Evolutionary conservation across 2,888 invertebrate species (phyloP).

Genomic region (Troides aeacus): DNA sequence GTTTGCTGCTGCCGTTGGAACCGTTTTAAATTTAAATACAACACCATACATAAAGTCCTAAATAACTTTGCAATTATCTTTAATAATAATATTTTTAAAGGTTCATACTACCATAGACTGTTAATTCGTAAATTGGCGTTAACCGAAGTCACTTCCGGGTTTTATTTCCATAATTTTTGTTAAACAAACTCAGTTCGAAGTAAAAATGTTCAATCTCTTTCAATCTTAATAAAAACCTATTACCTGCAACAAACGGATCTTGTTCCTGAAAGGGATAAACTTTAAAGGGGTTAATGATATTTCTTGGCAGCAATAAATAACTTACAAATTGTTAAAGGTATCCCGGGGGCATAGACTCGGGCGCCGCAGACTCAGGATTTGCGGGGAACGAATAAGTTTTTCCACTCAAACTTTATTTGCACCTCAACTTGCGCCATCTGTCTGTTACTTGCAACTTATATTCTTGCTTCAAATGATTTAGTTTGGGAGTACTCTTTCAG

Average conservation of each 20-base stretch:
- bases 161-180: slow-evolving; percentile 3
- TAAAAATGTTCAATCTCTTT: slow-evolving; percentile 40
- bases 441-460: slow-evolving; percentile 64
- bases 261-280: slow-evolving; percentile 53
- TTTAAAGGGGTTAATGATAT: slow-evolving; percentile 75
- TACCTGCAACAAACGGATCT: slow-evolving; percentile 52
- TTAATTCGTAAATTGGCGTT: not conserved
- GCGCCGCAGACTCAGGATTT: slow-evolving; percentile 58
- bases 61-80: not conserved
- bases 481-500: slow-evolving; percentile 70
- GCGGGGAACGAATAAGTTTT: slow-evolving; percentile 69
- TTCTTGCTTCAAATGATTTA: slow-evolving; percentile 76
- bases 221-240: slow-evolving; percentile 41
- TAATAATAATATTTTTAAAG: not conserved
- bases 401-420: slow-evolving; percentile 78
- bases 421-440: slow-evolving; percentile 63
- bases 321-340: slow-evolving; percentile 76
- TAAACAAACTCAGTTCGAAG: slow-evolving; percentile 20
- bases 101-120: not conserved
- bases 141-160: not conserved
- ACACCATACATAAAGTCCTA: not conserved
- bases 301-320: slow-evolving; percentile 74
- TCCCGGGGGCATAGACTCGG: slow-evolving; percentile 65
- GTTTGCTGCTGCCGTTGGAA: slow-evolving; percentile 59
- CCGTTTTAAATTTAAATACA: slow-evolving; percentile 32